phyloP scores from a whole-genome alignment of 1,140 invertebrate species.

The Hypsibius dujardini region DNA sequence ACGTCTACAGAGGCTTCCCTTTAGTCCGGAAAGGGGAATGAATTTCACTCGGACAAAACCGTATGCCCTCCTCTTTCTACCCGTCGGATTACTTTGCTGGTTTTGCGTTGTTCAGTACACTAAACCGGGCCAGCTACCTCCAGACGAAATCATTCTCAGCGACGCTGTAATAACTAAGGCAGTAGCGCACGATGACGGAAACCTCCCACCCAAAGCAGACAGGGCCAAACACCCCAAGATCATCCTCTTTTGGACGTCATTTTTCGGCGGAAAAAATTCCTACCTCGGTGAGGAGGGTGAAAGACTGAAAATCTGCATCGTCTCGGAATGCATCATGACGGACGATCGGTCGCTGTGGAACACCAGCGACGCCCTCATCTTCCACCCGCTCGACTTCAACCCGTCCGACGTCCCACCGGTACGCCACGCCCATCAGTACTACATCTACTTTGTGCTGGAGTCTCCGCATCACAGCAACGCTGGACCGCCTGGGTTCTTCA shows the following conservation, averaged over 20 bases:
- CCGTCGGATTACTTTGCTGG: too few relatives aligned
- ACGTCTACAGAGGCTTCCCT: too few relatives aligned
- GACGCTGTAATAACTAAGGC: too few relatives aligned
- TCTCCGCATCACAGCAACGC: conserved; percentile 19
- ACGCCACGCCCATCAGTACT: conserved; percentile 18
- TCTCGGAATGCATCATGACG: conserved; percentile 20
- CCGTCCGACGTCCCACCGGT: conserved; percentile 17
- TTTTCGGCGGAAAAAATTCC: conserved; percentile 20
- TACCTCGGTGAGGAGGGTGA: conserved; percentile 15
- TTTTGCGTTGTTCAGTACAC: too few relatives aligned
- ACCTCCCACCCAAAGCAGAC: too few relatives aligned
- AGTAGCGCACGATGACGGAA: too few relatives aligned
- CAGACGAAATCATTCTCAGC: too few relatives aligned
- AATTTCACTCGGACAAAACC: too few relatives aligned
- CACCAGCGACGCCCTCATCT: conserved; percentile 23
- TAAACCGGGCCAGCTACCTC: too few relatives aligned
- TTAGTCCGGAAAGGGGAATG: too few relatives aligned
- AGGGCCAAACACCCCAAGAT: conserved; percentile 8
- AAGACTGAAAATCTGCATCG: conserved; percentile 11
- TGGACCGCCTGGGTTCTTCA: conserved; percentile 24
- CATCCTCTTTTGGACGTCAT: conserved; percentile 22
- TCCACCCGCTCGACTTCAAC: conserved; percentile 23
- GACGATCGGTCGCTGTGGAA: conserved; percentile 18
- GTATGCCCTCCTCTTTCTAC: too few relatives aligned
- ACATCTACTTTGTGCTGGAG: conserved; percentile 24